phyloP scores from a whole-genome alignment of 2,113 vertebrate species.

The Thymallus thymallus region DNA sequence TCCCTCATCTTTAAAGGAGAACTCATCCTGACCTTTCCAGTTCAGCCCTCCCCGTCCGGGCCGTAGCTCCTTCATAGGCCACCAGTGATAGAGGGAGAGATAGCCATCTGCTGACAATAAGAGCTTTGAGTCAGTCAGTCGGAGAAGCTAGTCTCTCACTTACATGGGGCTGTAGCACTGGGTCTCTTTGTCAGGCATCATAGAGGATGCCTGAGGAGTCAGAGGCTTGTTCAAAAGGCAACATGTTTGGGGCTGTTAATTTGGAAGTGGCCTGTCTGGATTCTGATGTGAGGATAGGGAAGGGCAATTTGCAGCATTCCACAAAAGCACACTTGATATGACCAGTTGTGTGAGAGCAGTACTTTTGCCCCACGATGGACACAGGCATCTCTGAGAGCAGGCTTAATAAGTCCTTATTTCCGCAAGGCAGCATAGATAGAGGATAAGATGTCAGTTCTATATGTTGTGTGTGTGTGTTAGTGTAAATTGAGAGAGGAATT shows the following conservation, averaged over 20 bases:
- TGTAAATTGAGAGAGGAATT: too few species aligned
- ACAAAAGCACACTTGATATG: conserved; percentile 51
- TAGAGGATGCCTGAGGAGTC: too few species aligned
- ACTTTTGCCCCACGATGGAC: conserved; percentile 29
- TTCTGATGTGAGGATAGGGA: conserved; percentile 17
- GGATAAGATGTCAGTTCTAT: too few species aligned
- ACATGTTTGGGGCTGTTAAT: conserved; percentile 40
- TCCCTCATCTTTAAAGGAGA: too few species aligned
- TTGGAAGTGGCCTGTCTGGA: conserved; percentile 35
- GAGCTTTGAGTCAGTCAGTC: conserved; percentile 22
- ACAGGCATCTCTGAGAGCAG: background rate
- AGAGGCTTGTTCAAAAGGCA: conserved; percentile 14
- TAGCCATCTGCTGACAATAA: conserved; percentile 58
- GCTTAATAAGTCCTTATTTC: too few species aligned
- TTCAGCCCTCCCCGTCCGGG: too few species aligned
- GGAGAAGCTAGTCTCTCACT: background rate
- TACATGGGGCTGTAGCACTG: background rate
- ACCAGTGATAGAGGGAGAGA: conserved; percentile 6
- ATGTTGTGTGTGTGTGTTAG: too few species aligned
- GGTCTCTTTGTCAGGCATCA: background rate
- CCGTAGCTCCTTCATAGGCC: background rate
- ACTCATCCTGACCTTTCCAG: too few species aligned
- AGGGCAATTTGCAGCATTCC: conserved; percentile 17
- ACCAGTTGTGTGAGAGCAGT: conserved; percentile 35
- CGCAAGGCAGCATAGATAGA: too few species aligned